These are phyloP conservation scores for Spermophilus dauricus DNA, from an alignment of 2,113 vertebrate genomes.

Conservation along the genomic window DNA sequence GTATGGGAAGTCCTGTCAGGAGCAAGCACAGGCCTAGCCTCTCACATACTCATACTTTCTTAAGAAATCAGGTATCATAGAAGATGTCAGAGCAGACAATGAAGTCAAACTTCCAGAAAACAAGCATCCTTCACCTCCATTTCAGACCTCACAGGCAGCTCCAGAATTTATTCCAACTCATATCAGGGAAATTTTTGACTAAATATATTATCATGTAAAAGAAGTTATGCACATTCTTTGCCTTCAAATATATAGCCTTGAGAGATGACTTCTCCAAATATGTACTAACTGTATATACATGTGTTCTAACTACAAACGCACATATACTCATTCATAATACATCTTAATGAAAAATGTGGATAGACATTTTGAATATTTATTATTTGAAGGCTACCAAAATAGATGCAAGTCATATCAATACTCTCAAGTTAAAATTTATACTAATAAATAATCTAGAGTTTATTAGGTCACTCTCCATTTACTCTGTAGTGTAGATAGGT, in stretches of 20 bases:
- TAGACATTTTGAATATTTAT: constrained; percentile 42
- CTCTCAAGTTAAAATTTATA: background rate
- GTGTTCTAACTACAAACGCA: background rate
- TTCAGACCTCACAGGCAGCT: background rate
- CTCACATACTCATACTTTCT: background rate
- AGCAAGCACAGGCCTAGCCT: background rate
- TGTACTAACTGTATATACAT: background rate
- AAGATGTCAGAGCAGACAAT: background rate
- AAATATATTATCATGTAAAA: constrained; percentile 50
- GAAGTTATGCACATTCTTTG: constrained; percentile 25
- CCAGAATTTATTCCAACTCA: constrained; percentile 40
- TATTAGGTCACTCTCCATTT: background rate
- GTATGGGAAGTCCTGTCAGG: background rate
- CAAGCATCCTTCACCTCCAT: background rate
- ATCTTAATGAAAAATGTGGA: constrained; percentile 45
- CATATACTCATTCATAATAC: background rate
- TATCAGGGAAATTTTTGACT: constrained; percentile 37
- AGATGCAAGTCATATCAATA: constrained; percentile 26
- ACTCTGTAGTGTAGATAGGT: background rate
- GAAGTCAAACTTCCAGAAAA: constrained; percentile 57
- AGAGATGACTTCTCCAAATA: background rate
- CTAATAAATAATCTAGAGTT: background rate
- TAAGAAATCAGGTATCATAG: background rate
- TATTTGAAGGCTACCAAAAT: constrained; percentile 33
- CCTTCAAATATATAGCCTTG: background rate